phyloP scores from a whole-genome alignment of 2,113 vertebrate species.

The Oncorhynchus nerka region DNA sequence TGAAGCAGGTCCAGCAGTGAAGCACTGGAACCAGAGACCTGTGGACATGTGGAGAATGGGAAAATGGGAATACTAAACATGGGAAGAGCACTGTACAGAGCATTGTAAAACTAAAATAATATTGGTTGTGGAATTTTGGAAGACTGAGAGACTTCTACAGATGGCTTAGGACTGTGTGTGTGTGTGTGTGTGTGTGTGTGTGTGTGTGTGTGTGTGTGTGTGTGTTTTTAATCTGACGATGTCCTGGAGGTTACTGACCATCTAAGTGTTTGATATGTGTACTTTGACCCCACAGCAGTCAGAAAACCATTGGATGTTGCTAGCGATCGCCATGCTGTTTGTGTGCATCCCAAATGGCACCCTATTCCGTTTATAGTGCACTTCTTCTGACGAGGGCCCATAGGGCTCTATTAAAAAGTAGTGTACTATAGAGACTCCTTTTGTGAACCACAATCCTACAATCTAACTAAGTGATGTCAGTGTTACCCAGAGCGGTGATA shows the following conservation, averaged over 20 bases:
- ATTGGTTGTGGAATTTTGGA: background rate
- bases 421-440: constrained; percentile 16
- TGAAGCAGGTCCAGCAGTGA: constrained; percentile 74
- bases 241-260: constrained; percentile 49
- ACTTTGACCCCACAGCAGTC: constrained; percentile 31
- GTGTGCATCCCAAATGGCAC: background rate
- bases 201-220: constrained; percentile 8
- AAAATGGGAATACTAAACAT: no score
- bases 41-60: constrained; percentile 19
- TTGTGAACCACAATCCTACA: constrained; percentile 61
- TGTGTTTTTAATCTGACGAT: constrained; percentile 37
- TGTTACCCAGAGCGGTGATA: constrained; percentile 51
- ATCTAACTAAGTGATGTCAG: constrained; percentile 63
- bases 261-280: constrained; percentile 49
- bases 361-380: no score
- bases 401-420: no score
- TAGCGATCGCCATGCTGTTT: constrained; percentile 39
- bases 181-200: background rate
- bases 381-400: no score
- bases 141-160: constrained; percentile 29
- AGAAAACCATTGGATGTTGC: constrained; percentile 14
- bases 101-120: background rate
- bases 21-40: constrained; percentile 10
- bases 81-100: no score
- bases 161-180: constrained; percentile 14